Evolutionary conservation across 2,888 invertebrate species (phyloP).

Genomic region (Leptopilina drosophilae): DNA sequence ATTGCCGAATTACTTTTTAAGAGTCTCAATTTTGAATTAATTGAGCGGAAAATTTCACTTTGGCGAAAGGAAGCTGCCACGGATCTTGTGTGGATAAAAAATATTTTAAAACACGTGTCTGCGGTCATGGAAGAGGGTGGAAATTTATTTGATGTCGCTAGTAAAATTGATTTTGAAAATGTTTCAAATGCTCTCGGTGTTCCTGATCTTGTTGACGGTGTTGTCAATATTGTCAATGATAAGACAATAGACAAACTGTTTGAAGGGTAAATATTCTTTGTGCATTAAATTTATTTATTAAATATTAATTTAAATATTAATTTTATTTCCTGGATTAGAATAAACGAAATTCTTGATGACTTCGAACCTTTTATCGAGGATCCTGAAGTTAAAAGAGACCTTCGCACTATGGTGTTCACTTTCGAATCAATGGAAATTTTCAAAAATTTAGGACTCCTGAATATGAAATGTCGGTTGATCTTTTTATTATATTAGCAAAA

Average conservation of each 20-base stretch:
- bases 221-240: constrained; percentile 77
- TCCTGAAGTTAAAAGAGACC: constrained; percentile 74
- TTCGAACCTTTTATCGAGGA: constrained; percentile 76
- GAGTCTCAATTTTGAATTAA: constrained; percentile 64
- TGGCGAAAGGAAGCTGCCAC: constrained; percentile 78
- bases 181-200: constrained; percentile 69
- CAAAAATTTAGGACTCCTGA: constrained; percentile 77
- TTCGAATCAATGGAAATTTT: constrained; percentile 77
- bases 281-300: not conserved
- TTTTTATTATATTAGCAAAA: not conserved
- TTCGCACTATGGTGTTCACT: constrained; percentile 75
- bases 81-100: constrained; percentile 78
- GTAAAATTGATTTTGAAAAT: constrained; percentile 76
- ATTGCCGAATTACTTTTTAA: constrained; percentile 62
- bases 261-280: constrained; percentile 74
- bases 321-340: constrained; percentile 65
- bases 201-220: constrained; percentile 76
- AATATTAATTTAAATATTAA: not conserved
- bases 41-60: constrained; percentile 60
- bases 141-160: constrained; percentile 77
- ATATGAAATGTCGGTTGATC: constrained; percentile 77
- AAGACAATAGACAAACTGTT: constrained; percentile 77
- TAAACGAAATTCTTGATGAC: constrained; percentile 77
- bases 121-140: constrained; percentile 75
- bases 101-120: constrained; percentile 76